Conservation (phyloP, 2,888 invertebrate genomes). For the Mythimna vitellina region DNA sequence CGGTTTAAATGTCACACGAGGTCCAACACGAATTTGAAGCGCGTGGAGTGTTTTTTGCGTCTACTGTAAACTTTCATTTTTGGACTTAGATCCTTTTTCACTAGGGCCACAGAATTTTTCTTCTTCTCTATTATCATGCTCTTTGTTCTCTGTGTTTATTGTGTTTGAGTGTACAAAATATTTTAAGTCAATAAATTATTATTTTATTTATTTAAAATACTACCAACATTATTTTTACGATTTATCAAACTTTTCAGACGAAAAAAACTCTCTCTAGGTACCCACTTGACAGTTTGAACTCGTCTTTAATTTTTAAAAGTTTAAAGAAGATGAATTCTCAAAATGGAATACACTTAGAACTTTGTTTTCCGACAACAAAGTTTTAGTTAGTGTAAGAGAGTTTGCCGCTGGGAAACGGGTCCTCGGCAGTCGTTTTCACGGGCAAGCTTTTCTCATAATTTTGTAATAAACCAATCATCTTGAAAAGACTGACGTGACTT, state of each 20-base stretch:
- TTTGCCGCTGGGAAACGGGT: conserved; percentile 50
- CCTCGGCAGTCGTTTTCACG: conserved; percentile 7
- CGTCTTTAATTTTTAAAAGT: conserved; percentile 51
- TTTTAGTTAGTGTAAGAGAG: conserved; percentile 61
- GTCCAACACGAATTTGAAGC: too few relatives aligned
- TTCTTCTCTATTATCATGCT: too few relatives aligned
- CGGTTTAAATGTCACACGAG: too few relatives aligned
- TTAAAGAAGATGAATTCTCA: conserved; percentile 58
- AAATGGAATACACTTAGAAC: conserved; percentile 60
- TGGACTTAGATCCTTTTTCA: too few relatives aligned
- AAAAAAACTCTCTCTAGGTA: conserved; percentile 15
- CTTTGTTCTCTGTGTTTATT: too few relatives aligned
- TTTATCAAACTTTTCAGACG: conserved; percentile 6
- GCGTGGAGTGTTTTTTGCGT: too few relatives aligned
- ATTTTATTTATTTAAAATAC: not conserved
- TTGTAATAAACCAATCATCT: conserved; percentile 55
- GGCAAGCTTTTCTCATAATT: conserved; percentile 11
- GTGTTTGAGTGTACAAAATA: too few relatives aligned
- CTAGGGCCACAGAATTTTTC: not conserved
- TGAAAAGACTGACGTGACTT: conserved; percentile 32
- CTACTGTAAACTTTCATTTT: too few relatives aligned
- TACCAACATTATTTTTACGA: not conserved
- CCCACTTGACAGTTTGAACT: conserved; percentile 42
- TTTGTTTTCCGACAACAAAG: conserved; percentile 54
- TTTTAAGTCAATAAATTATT: too few relatives aligned